These are phyloP conservation scores for Acanthosepion lycidas DNA, from an alignment of 2,888 invertebrate species.

Conservation along the genomic window DNA sequence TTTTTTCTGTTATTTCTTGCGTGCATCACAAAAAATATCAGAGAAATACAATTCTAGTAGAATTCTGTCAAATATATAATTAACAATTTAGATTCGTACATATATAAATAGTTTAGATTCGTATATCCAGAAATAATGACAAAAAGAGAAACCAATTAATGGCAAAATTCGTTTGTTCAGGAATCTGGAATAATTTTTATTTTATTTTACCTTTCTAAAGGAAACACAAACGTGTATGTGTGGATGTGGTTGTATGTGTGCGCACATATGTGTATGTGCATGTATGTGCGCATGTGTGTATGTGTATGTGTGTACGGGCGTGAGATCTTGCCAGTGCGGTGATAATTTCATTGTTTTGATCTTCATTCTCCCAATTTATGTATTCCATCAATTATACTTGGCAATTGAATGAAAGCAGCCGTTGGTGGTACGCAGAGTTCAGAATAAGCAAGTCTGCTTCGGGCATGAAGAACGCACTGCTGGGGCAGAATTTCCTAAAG, in stretches of 20 bases:
- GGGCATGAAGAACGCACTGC: constrained; percentile 35
- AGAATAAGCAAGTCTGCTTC: background rate
- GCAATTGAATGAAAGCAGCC: constrained; percentile 41
- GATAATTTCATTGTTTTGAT: constrained; percentile 41
- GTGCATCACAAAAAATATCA: background rate
- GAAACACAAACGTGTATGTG: background rate
- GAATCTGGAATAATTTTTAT: background rate
- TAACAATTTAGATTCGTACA: too few relatives aligned
- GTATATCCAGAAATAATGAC: background rate
- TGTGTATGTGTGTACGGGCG: background rate
- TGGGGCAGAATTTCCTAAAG: constrained; percentile 10
- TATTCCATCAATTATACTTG: background rate
- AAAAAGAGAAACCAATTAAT: background rate
- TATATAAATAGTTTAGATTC: background rate
- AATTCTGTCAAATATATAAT: too few relatives aligned
- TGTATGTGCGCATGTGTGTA: background rate
- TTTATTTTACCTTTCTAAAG: background rate
- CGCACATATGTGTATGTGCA: background rate
- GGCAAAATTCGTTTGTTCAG: background rate
- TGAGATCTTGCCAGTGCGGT: background rate
- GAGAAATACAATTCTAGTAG: background rate
- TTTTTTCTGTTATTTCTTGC: too few relatives aligned
- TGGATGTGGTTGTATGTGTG: background rate
- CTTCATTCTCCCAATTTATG: constrained; percentile 34
- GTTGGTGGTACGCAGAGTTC: background rate